Conservation (phyloP, 2,113 vertebrate species). For the Neolamprologus falcicula region DNA sequence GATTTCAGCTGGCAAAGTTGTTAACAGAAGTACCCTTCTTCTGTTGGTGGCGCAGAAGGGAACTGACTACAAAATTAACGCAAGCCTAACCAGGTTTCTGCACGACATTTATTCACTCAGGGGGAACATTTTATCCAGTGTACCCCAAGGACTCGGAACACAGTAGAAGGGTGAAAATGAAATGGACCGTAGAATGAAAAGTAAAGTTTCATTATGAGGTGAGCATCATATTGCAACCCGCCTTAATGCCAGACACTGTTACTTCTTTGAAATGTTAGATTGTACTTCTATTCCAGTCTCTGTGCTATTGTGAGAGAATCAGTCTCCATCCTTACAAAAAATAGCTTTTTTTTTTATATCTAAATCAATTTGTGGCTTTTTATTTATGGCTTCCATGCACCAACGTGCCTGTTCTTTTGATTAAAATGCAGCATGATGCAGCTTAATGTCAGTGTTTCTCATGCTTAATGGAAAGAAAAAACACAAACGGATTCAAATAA, state of each 20-base stretch:
- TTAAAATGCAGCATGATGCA: not conserved
- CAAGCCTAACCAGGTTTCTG: conserved; percentile 23
- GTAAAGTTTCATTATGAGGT: conserved; percentile 60
- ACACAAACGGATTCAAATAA: conserved; percentile 20
- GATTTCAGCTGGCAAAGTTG: conserved; percentile 40
- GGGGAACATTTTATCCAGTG: conserved; percentile 23
- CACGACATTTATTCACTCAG: conserved; percentile 33
- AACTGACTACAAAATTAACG: conserved; percentile 43
- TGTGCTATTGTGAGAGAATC: not conserved
- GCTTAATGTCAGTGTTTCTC: not conserved
- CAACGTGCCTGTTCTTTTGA: not conserved
- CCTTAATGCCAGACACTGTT: not conserved
- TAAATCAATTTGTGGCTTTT: conserved; percentile 9
- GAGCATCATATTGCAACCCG: conserved; percentile 7
- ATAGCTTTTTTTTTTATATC: not conserved
- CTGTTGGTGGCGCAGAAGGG: conserved; percentile 24
- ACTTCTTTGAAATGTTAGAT: conserved; percentile 19
- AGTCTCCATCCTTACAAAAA: not conserved
- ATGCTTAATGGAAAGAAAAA: conserved; percentile 33
- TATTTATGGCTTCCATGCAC: not conserved
- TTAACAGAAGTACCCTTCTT: conserved; percentile 52
- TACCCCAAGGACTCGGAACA: conserved; percentile 33
- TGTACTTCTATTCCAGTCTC: not conserved
- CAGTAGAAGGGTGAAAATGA: conserved; percentile 15
- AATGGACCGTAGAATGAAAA: conserved; percentile 57